A percentile compares a stretch with the other conserved stretches of the same genome.
phyloP scores from a whole-genome alignment of 2,888 invertebrate species.

The Sericinus montela region DNA sequence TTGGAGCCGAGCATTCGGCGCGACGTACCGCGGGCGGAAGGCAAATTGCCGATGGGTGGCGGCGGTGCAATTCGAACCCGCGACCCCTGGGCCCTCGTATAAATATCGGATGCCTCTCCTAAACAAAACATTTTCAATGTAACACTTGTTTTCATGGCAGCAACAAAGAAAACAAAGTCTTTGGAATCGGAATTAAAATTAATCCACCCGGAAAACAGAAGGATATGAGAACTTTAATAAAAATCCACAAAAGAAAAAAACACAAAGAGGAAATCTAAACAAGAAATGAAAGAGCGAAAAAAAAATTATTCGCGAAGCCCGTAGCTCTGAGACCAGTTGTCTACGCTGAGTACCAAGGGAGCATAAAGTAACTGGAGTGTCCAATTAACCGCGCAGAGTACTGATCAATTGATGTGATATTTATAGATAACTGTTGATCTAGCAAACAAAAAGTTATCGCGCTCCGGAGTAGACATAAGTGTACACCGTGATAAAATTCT shows the following conservation, averaged over 20 bases:
- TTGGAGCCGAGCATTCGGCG: slow-evolving; percentile 42
- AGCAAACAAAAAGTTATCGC: slow-evolving; percentile 24
- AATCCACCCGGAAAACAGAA: slow-evolving; percentile 68
- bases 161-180: slow-evolving; percentile 31
- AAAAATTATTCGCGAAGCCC: slow-evolving; percentile 39
- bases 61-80: slow-evolving; percentile 45
- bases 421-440: slow-evolving; percentile 57
- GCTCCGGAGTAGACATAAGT: too few relatives aligned
- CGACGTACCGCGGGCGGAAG: slow-evolving; percentile 52
- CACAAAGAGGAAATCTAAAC: slow-evolving; percentile 49
- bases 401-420: slow-evolving; percentile 72
- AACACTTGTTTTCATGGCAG: slow-evolving; percentile 19
- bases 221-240: slow-evolving; percentile 67
- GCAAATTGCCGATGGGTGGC: slow-evolving; percentile 73
- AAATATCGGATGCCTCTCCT: slow-evolving; percentile 41
- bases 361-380: slow-evolving; percentile 54
- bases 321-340: slow-evolving; percentile 32
- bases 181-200: slow-evolving; percentile 65
- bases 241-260: slow-evolving; percentile 54
- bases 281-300: slow-evolving; percentile 40
- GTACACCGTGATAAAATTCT: too few relatives aligned
- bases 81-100: slow-evolving; percentile 67
- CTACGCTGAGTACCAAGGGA: slow-evolving; percentile 51
- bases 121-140: slow-evolving; percentile 31
- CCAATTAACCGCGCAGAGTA: slow-evolving; percentile 63